Percentiles rank a stretch among this genome's conserved stretches.
phyloP scores from a whole-genome alignment of 2,888 invertebrate species.

The Apamea monoglypha region DNA sequence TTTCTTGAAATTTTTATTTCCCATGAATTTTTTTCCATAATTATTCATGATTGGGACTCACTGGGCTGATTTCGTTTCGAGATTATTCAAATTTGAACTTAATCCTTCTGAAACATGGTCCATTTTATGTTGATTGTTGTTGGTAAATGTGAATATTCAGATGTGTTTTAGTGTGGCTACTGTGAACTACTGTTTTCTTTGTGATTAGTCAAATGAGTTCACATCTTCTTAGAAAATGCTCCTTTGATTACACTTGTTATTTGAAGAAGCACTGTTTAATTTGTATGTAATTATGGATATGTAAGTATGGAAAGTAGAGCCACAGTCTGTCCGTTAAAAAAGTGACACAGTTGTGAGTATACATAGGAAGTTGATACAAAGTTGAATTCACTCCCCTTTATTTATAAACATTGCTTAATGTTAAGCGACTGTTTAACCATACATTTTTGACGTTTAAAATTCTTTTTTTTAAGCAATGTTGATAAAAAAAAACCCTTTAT shows the following conservation, averaged over 20 bases:
- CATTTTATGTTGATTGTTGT: constrained; percentile 8
- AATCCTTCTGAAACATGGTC: constrained; percentile 19
- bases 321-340: neutral
- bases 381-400: neutral
- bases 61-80: constrained; percentile 33
- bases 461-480: neutral
- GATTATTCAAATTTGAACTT: constrained; percentile 33
- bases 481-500: neutral
- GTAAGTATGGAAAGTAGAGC: constrained; percentile 1
- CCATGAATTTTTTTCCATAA: constrained; percentile 66
- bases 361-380: neutral
- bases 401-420: neutral
- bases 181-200: constrained; percentile 78
- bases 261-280: constrained; percentile 41
- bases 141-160: constrained; percentile 59
- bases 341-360: constrained; percentile 1
- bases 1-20: constrained; percentile 67
- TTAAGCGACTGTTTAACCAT: neutral
- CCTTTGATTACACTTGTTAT: constrained; percentile 43
- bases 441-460: neutral
- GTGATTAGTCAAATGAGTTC: constrained; percentile 65
- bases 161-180: constrained; percentile 69
- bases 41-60: constrained; percentile 62
- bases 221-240: constrained; percentile 57
- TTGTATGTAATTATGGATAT: constrained; percentile 28